Conservation (phyloP, 2,113 vertebrate species). For the Puntigrus tetrazona region DNA sequence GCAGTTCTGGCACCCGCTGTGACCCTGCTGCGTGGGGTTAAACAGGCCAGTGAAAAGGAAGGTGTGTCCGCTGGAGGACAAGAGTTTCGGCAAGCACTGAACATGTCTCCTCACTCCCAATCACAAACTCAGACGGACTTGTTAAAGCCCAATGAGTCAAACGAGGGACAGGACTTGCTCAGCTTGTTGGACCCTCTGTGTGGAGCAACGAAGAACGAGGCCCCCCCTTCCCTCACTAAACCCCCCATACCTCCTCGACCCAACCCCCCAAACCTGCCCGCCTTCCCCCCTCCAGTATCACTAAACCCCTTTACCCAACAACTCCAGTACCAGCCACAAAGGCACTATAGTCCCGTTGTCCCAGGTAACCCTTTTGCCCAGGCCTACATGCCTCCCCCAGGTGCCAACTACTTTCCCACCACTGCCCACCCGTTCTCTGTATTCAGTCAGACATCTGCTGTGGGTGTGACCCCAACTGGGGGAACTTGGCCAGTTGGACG, state of each 20-base stretch:
- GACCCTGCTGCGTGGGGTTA: conserved; percentile 70
- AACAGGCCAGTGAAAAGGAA: conserved; percentile 67
- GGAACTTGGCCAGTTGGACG: conserved; percentile 52
- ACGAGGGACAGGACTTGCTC: conserved; percentile 77
- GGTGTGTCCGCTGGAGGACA: conserved; percentile 64
- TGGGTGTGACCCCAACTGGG: conserved; percentile 61
- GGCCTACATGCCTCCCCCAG: conserved; percentile 68
- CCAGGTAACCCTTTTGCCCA: conserved; percentile 80
- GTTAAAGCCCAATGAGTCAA: conserved; percentile 74
- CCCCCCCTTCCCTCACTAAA: conserved; percentile 50
- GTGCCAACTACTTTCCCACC: conserved; percentile 72
- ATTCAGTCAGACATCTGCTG: conserved; percentile 78
- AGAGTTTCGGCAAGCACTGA: conserved; percentile 70
- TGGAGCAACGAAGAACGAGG: conserved; percentile 13
- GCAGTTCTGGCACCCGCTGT: conserved; percentile 80
- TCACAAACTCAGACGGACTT: conserved; percentile 63
- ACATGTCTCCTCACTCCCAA: conserved; percentile 56
- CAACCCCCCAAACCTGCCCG: conserved; percentile 68
- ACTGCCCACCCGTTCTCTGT: conserved; percentile 72
- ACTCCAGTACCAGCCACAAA: conserved; percentile 68
- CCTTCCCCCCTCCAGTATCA: conserved; percentile 69
- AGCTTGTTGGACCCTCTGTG: conserved; percentile 88
- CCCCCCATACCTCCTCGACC: conserved; percentile 70
- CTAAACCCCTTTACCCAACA: conserved; percentile 85
- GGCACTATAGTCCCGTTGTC: conserved; percentile 75